Base-by-base conservation (phyloP, 1,140 invertebrate genomes). In the Zaprionus inermis region DNA sequence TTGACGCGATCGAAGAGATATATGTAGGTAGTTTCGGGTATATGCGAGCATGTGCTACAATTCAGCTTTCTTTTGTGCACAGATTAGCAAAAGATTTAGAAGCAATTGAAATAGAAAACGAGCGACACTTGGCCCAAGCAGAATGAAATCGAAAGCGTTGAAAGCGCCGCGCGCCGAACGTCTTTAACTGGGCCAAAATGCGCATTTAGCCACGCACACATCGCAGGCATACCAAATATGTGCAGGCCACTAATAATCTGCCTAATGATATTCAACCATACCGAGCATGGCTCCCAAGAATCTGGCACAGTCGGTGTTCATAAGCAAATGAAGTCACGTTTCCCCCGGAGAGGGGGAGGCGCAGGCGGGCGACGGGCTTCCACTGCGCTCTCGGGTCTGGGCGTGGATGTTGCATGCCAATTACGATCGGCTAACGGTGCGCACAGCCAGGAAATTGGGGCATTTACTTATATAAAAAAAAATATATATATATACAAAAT, bases 131-230 rank as follows among this genome's bases (percentile, higher is more conserved):
- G 54, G 51, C 70, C 54, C 52, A 41, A 61, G 76, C 68, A 83
- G 84, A 89, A 89, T 81, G 84, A 89, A 89, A 89, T 89, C 84
- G 84, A 89, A 89, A 89, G 84, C 84, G 83, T 69, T 73, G 77
- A 83, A 80, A 86, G 83, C 83, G 69, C n/a, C n/a, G 41, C 60
- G 12, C 20, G 12, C 44, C 28, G 24, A 54, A 57, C 64, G 69
- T 79, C 66, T 68, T 72, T 86, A 89, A 81, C 71, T 89, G 84
- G 84, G 84, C 77, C 85, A 89, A 81, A 84, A 58, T 54, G 78
- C 46, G 69, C 84, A 89, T 89, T 89, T 89, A 89, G 69, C 83
- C 38, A n/a, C 84, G 81, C n/a, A 63, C 81, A 63, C 57, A 24
- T 52, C 6, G 24, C 16, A 56, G 72, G 84, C 85, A 89, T 89